Conservation (phyloP, 37 sponge, comb jelly and placozoan genomes). For the Chondrilla cf. caribensis region DNA sequence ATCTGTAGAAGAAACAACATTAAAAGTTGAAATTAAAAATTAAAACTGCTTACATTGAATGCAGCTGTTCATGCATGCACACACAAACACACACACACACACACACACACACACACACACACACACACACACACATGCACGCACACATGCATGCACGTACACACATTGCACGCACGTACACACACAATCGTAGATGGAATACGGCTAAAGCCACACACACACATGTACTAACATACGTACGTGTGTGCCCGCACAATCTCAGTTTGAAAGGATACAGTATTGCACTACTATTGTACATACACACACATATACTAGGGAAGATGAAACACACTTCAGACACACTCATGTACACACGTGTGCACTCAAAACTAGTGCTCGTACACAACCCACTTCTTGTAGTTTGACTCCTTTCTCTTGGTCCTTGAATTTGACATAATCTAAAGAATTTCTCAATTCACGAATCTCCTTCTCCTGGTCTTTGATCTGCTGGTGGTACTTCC, state of each 20-base stretch:
- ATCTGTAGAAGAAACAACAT: too few relatives aligned
- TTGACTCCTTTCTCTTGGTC: background rate
- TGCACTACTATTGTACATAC: too few relatives aligned
- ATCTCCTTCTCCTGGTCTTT: background rate
- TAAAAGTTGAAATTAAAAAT: background rate
- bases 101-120: slow-evolving; percentile 18
- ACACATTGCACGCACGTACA: too few relatives aligned
- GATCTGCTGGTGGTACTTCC: background rate
- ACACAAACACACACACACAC: slow-evolving; percentile 1
- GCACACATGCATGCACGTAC: background rate
- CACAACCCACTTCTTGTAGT: slow-evolving; percentile 1
- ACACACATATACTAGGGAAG: too few relatives aligned
- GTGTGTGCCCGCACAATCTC: too few relatives aligned
- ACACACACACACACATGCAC: slow-evolving; percentile 8
- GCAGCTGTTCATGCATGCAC: background rate
- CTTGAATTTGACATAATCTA: background rate
- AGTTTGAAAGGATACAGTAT: too few relatives aligned
- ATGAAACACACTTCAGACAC: too few relatives aligned
- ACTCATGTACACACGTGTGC: too few relatives aligned
- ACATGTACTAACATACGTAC: too few relatives aligned
- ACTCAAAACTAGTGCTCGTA: too few relatives aligned
- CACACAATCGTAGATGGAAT: too few relatives aligned
- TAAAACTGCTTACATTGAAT: background rate
- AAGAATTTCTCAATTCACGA: background rate
- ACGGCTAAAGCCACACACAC: too few relatives aligned